Base-by-base conservation (phyloP, 2,113 vertebrate genomes). In the Syrmaticus mikado region DNA sequence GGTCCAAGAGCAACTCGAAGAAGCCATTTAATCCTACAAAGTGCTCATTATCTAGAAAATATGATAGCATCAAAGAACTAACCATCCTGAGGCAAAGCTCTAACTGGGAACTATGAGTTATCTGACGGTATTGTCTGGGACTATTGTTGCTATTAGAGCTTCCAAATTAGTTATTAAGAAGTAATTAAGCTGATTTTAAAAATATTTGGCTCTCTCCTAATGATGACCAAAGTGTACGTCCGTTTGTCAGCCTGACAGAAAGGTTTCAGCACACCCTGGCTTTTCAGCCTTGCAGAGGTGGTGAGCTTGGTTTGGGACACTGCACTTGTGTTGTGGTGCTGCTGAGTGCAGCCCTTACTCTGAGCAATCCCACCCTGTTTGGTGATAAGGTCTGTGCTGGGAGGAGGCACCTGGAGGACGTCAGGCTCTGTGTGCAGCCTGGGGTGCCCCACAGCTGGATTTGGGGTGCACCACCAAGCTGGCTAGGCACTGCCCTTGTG, bases 11-110 rank as follows among this genome's bases (percentile, higher is more conserved):
- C 93, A 92, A 73, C 87, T 90, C 32, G 8, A 58, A 74, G 85
- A 96, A 96, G 67, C 89, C 8, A 1, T 96, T 94, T 97, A 96
- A 97, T 95, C 90, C 82, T 90, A 92, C 66, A 78, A 94, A 96
- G 92, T 86, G 66, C 95, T 97, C 88, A 77, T 97, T 97, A 89
- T 92, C 71, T 89, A 52, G 64, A 88, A 86, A 90, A 96, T 94
- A 95, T 53, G 87, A 81, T 94, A 96, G 82, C 94, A 93, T 97
- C 94, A 95, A 92, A 95, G 84, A 96, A 92, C 87, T 84, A 90
- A 94, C 94, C 66, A 43, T 92, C 88, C 77, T 0, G 58, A 95
- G 95, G 94, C 96, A 90, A 92, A 93, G 89, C 84, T 92, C 88
- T 84, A 86, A 50, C 62, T 62, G 46, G 84, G 7, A 90, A 88